Evolutionary conservation across 2,113 vertebrate genomes (phyloP), one percentile per base, ranked within the genome.

Genomic region (Sylvia atricapilla): DNA sequence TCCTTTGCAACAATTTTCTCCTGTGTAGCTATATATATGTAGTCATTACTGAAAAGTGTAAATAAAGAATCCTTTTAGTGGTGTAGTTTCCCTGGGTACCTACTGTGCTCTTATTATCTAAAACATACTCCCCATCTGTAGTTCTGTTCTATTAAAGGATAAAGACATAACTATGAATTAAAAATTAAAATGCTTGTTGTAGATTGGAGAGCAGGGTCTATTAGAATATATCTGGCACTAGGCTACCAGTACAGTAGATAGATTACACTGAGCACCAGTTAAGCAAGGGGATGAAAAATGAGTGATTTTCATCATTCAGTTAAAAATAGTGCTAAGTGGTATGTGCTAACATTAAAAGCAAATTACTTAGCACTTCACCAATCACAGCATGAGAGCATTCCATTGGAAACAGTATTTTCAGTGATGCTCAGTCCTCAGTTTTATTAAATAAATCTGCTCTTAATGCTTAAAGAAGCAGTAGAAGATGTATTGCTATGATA

Each of bases 291-390:
- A 97, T 98, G 97, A 98, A 97, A 98, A 98, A 98, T 97, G 97
- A 97, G 84, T 97, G 97, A 97, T 98, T 98, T 98, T 98, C 95
- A 95, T 97, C 94, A 95, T 97, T 97, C 91, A 78, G 96, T 98
- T 98, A 98, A 98, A 97, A 97, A 98, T 94, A 96, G 95, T 97
- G 94, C 96, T 98, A 98, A 98, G 94, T 97, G 93, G 97, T 97
- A 98, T 95, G 91, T 79, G 89, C 96, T 96, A 95, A 93, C 97
- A 98, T 98, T 98, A 98, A 97, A 98, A 97, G 97, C 95, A 98
- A 98, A 98, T 98, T 98, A 97, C 97, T 98, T 97, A 97, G 94
- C 97, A 98, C 98, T 98, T 98, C 97, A 97, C 91, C 97, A 98
- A 90, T 97, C 98, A 98, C 98, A 98, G 98, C 97, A 91, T 96